Evolutionary conservation across 2,888 invertebrate genomes (phyloP), one percentile per base, ranked within the genome.

Genomic region (Polylopha cassiicola): DNA sequence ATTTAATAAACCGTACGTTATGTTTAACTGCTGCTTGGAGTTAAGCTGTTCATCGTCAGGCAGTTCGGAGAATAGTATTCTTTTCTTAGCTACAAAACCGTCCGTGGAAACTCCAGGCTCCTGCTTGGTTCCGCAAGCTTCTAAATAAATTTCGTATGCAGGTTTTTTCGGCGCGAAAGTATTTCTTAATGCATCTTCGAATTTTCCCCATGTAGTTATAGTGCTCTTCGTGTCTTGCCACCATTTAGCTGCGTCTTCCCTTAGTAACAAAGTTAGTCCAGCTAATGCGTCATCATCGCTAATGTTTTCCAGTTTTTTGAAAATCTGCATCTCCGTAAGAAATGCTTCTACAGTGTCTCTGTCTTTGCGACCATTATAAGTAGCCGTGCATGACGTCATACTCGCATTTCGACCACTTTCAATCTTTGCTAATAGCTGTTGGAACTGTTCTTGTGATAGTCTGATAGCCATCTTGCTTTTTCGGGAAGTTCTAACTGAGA

Each of bases 41-140:
- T 33, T 33, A n/a, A 33, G 33, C 7, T 23, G 33, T 24, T 33
- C 33, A 6, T 33, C 24, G 17, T 10, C 11, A 9, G 33, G 33
- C 10, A 33, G 23, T 16, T 32, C 32, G 6, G 23, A 32, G 17
- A 23, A 32, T 2, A 32, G 17, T 23, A 32, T 23, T 15, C 32
- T 32, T 13, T 31, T 31, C 31, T n/a, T 31, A 3, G 22, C 14
- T 4, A 31, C 22, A 7, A 29, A 29, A 11, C 20, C 29, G 16
- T 29, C 29, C 3, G 29, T 29, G n/a, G 29, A 29, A 7, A 29
- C 11, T 0, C n/a, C 29, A 4, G 29, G 13, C 10, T 22, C 11
- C 8, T 29, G 29, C n/a, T 29, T 29, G 18, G 18, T 29, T 7
- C 29, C 18, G 8, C 29, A 29, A 5, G 29, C 29, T 18, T 29